Evolutionary conservation across 2,888 invertebrate genomes (phyloP), one percentile per base, ranked within the genome.

Genomic region (Scotopteryx bipunctaria): DNA sequence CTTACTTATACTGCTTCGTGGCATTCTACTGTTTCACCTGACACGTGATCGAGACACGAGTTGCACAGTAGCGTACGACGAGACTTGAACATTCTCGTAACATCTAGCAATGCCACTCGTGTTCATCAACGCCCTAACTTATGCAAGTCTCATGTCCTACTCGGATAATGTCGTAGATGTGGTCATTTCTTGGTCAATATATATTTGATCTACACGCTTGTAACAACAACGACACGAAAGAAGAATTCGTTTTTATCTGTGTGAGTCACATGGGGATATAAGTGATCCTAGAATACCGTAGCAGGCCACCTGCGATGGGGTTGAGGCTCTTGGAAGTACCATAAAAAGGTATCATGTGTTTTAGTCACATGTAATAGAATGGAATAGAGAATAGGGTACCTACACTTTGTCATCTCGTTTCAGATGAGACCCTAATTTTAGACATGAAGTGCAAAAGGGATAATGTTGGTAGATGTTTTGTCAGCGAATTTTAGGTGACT

Each of bases 231-330:
- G n/a, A n/a, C n/a, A n/a, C n/a, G n/a, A n/a, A n/a, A n/a, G n/a
- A n/a, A n/a, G n/a, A 2, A 9, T 3, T 1, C 25, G 9, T 25
- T n/a, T 5, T 2, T 9, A 9, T 3, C 9, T 3, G 9, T 11
- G 11, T 11, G 2, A 9, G 11, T 5, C 27, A 27, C 11, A 8
- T 23, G 23, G n/a, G 8, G n/a, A 23, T n/a, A 3, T 6, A 27
- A 11, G 27, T 9, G 11, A 9, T 27, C 11, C 27, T 3, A n/a
- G 9, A 27, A 27, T 27, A 27, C 27, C 1, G 3, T 3, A 27
- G 27, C 63, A 71, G 63, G 65, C 57, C 57, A 58, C 55, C 61
- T 58, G 67, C 63, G 65, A 59, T 45, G 53, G 50, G 55, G 61
- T 45, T 33, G 37, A 60, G 61, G 59, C 60, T 66, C 14, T 32